Evolutionary conservation across 2,888 invertebrate genomes (phyloP).

Genomic region (Branchinecta sandiegonensis): DNA sequence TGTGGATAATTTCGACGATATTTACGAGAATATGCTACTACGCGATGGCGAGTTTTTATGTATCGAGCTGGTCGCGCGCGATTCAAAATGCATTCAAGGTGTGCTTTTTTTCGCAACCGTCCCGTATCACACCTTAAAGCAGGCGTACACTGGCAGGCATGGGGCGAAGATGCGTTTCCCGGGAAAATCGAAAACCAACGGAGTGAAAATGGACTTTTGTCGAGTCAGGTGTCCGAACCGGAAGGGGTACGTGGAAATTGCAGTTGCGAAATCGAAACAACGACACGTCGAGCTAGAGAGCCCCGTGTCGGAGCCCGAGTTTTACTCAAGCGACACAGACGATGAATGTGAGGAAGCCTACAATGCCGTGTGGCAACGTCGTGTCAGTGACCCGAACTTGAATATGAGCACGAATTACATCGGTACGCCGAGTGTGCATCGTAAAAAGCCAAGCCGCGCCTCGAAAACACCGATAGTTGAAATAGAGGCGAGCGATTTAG

Average conservation of each 20-base stretch:
- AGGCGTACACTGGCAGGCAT: slow-evolving; percentile 79
- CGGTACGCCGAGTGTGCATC: not conserved
- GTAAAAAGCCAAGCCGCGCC: not conserved
- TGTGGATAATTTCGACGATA: slow-evolving; percentile 98
- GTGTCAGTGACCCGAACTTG: slow-evolving; percentile 83
- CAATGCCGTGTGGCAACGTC: slow-evolving; percentile 42
- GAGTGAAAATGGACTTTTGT: slow-evolving; percentile 87
- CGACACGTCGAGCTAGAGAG: not conserved
- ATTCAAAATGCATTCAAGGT: slow-evolving; percentile 72
- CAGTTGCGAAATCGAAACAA: slow-evolving; percentile 66
- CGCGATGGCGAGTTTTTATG: slow-evolving; percentile 98
- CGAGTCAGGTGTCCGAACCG: slow-evolving; percentile 95
- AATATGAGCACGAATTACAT: slow-evolving; percentile 42
- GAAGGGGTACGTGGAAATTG: slow-evolving; percentile 93
- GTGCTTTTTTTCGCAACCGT: slow-evolving; percentile 96
- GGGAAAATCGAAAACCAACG: slow-evolving; percentile 55
- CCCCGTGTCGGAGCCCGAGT: not conserved
- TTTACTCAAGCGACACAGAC: not conserved
- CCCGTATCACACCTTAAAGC: slow-evolving; percentile 88
- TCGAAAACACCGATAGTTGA: slow-evolving; percentile 42
- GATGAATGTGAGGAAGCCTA: slow-evolving; percentile 12
- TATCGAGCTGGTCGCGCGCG: slow-evolving; percentile 88
- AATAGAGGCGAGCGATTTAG: slow-evolving; percentile 84
- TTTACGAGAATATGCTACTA: slow-evolving; percentile 91
- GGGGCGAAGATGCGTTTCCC: slow-evolving; percentile 92